Percentiles rank a stretch among this genome's conserved stretches.
Conservation (phyloP, 2,888 invertebrate species). For the Drosophila leonis region DNA sequence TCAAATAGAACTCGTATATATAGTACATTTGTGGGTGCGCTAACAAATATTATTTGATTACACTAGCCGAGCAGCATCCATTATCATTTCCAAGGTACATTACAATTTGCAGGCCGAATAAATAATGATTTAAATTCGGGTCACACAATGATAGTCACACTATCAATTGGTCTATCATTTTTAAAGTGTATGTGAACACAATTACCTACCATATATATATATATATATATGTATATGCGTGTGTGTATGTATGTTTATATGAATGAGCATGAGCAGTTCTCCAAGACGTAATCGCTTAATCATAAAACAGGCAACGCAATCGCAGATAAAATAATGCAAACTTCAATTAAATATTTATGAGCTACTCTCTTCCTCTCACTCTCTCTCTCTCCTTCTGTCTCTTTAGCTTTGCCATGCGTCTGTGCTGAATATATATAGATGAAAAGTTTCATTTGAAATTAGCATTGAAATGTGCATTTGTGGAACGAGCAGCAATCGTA, state of each 20-base stretch:
- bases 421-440: not conserved
- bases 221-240: not conserved
- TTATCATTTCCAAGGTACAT: slow-evolving; percentile 33
- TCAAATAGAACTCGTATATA: slow-evolving; percentile 18
- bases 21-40: slow-evolving; percentile 10
- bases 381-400: not conserved
- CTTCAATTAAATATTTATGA: slow-evolving; percentile 57
- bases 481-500: slow-evolving; percentile 33
- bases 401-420: not conserved
- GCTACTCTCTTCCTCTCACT: not conserved
- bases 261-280: slow-evolving; percentile 14
- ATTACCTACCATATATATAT: not conserved
- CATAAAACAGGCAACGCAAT: slow-evolving; percentile 44
- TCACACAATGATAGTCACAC: slow-evolving; percentile 39
- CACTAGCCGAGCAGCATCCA: slow-evolving; percentile 9
- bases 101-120: slow-evolving; percentile 4
- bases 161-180: slow-evolving; percentile 30
- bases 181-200: not conserved
- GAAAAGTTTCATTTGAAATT: slow-evolving; percentile 43
- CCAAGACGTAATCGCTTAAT: slow-evolving; percentile 41
- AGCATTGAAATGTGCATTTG: slow-evolving; percentile 63
- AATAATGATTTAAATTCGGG: slow-evolving; percentile 32
- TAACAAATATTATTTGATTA: slow-evolving; percentile 19
- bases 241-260: not conserved
- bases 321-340: slow-evolving; percentile 41